Evolutionary conservation across 2,113 vertebrate genomes (phyloP), one percentile per base, ranked within the genome.

Genomic region (Fregetta grallaria): DNA sequence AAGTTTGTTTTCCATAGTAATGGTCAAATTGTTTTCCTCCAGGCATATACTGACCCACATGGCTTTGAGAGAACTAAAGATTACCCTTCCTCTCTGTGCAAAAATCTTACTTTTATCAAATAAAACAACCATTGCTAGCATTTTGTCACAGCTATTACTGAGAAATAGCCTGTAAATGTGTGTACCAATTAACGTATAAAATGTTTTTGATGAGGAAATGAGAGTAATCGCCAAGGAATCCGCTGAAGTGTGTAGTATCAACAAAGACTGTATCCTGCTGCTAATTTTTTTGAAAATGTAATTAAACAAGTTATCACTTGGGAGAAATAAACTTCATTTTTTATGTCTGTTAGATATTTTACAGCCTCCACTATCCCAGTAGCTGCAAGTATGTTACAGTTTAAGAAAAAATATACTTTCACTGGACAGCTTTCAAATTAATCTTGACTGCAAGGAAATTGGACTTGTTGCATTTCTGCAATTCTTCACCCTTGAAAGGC

Each of bases 401-500:
- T 87, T 68, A 47, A 90, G 65, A 70, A 89, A 92, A 93, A 78
- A 56, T 22, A 36, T 3, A 55, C 87, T 94, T 97, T 88, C 71
- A 34, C 74, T 59, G 26, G 77, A 25, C 50, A 70, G 55, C 77
- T 88, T 94, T 87, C 92, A 95, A 90, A 79, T 90, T 62, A 79
- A 83, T 95, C 84, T 75, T 63, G 50, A 76, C 83, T 91, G 58
- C 1, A 10, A 91, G 94, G 96, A 94, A 96, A 82, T 87, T 21
- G 1, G 53, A 32, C 53, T 95, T 47, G 70, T 62, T 87, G 84
- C 87, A 76, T 95, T 94, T 92, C 89, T 97, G 77, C 85, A 66
- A 66, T 91, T 91, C 86, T 88, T 96, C 84, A 23, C 66, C 49
- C 45, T 76, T 88, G 86, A 94, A 91, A 94, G 73, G 80, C 94